phyloP scores from a whole-genome alignment of 1,140 invertebrate genomes.

The Drosophila sp. region DNA sequence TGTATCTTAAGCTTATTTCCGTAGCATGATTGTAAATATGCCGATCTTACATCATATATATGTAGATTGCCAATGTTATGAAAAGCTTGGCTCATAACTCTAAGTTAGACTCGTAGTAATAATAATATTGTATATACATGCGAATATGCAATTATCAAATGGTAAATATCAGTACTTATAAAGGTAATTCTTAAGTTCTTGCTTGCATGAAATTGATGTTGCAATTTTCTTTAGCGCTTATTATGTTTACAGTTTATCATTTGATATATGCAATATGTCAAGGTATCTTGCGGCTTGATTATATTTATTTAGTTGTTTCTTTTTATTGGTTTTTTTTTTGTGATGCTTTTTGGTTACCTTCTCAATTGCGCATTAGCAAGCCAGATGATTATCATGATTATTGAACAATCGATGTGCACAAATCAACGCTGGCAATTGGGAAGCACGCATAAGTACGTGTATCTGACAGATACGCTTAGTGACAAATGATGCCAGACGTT shows the following conservation, averaged over 20 bases:
- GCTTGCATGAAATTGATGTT: slow-evolving; percentile 20
- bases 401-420: slow-evolving; percentile 38
- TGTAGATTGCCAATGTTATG: background rate
- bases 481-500: slow-evolving; percentile 48
- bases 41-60: slow-evolving; percentile 33
- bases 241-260: background rate
- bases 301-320: background rate
- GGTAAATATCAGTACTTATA: slow-evolving; percentile 26
- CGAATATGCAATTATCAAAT: slow-evolving; percentile 29
- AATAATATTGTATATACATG: background rate
- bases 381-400: slow-evolving; percentile 48
- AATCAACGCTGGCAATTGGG: slow-evolving; percentile 26
- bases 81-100: slow-evolving; percentile 10
- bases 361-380: slow-evolving; percentile 38
- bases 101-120: slow-evolving; percentile 3
- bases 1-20: slow-evolving; percentile 6
- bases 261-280: slow-evolving; percentile 37
- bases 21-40: slow-evolving; percentile 10
- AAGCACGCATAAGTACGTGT: slow-evolving; percentile 35
- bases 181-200: slow-evolving; percentile 21
- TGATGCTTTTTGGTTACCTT: slow-evolving; percentile 29
- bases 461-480: slow-evolving; percentile 45
- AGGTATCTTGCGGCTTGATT: slow-evolving; percentile 39
- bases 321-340: slow-evolving; percentile 5
- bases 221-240: slow-evolving; percentile 17